phyloP scores from a whole-genome alignment of 2,113 vertebrate species.

The Ophiodon elongatus region DNA sequence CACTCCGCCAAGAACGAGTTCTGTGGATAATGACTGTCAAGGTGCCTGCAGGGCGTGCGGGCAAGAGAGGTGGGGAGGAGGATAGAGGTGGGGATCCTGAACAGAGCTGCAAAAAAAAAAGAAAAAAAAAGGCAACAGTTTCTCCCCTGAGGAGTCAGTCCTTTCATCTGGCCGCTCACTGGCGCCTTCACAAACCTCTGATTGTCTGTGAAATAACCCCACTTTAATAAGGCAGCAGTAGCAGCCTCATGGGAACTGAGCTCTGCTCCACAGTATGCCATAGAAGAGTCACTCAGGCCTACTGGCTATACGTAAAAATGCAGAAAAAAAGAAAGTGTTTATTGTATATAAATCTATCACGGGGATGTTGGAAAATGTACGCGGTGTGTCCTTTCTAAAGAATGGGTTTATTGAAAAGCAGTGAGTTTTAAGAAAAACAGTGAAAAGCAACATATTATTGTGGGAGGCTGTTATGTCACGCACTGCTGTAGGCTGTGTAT shows the following conservation, averaged over 20 bases:
- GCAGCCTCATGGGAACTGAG: slow-evolving; percentile 80
- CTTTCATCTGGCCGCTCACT: slow-evolving; percentile 87
- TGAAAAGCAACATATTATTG: slow-evolving; percentile 20
- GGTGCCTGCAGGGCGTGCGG: slow-evolving; percentile 66
- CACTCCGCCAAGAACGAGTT: slow-evolving; percentile 58
- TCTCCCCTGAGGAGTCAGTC: slow-evolving; percentile 84
- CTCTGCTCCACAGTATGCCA: slow-evolving; percentile 40
- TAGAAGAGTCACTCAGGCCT: slow-evolving; percentile 39
- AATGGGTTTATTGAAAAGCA: not conserved
- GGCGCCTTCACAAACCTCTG: slow-evolving; percentile 87
- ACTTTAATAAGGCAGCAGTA: slow-evolving; percentile 81
- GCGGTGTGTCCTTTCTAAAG: not conserved
- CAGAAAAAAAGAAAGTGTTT: not conserved
- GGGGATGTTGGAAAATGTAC: not conserved
- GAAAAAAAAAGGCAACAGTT: slow-evolving; percentile 81
- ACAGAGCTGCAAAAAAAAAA: slow-evolving; percentile 65
- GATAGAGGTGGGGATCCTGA: slow-evolving; percentile 69
- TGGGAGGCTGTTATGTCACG: not conserved
- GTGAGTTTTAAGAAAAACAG: not conserved
- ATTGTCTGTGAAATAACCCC: slow-evolving; percentile 88
- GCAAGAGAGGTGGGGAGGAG: slow-evolving; percentile 60
- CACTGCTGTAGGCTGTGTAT: not conserved
- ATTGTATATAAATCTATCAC: slow-evolving; percentile 30
- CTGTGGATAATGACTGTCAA: slow-evolving; percentile 71
- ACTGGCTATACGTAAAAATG: slow-evolving; percentile 24